Evolutionary conservation across 2,797 vertebrate genomes (phyloP).

Genomic region (Sternotherus odoratus): DNA sequence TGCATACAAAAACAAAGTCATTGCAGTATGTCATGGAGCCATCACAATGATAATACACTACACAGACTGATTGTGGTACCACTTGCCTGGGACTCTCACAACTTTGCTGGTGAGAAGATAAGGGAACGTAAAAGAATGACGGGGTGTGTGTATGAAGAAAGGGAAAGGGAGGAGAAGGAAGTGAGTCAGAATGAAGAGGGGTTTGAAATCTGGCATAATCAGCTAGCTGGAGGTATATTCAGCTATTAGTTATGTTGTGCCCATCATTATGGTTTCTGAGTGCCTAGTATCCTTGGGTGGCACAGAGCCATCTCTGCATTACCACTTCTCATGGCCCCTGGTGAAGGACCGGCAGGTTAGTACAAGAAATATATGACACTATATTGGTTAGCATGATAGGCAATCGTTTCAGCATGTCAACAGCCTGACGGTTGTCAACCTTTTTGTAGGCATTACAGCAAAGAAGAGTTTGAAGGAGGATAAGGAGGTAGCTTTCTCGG

Average conservation of each 20-base stretch:
- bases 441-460: not conserved
- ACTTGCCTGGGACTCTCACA: not conserved
- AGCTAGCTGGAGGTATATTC: not conserved
- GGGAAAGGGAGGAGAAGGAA: not conserved
- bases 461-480: not conserved
- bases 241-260: not conserved
- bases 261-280: not conserved
- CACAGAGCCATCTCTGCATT: not conserved
- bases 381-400: not conserved
- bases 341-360: not conserved
- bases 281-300: not conserved
- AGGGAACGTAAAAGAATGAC: not conserved
- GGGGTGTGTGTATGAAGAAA: not conserved
- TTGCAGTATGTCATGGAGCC: not conserved
- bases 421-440: not conserved
- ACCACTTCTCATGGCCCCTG: not conserved
- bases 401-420: not conserved
- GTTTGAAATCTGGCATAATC: not conserved
- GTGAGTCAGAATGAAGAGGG: not conserved
- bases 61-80: not conserved
- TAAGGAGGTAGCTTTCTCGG: not conserved
- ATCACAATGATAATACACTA: not conserved
- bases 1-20: slow-evolving; percentile 21
- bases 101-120: not conserved
- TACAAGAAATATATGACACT: not conserved